Percentiles rank a stretch among this genome's conserved stretches.
These are phyloP conservation scores for Phengaris arion DNA, from an alignment of 2,888 invertebrate genomes.

Conservation along the genomic window DNA sequence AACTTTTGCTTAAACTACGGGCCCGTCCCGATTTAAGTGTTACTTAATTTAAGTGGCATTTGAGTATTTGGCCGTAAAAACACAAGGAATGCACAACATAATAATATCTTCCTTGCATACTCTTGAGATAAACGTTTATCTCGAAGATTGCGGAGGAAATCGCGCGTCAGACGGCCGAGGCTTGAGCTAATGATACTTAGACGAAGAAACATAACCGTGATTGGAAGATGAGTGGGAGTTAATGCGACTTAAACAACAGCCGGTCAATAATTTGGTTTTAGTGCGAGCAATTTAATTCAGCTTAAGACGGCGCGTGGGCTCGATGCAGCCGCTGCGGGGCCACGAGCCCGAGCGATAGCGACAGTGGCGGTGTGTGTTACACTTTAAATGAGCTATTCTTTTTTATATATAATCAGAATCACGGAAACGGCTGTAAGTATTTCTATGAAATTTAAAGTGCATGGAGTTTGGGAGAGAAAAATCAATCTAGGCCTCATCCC, in stretches of 20 bases:
- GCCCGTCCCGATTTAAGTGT: too few species aligned
- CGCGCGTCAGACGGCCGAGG: constrained; percentile 18
- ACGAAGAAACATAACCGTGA: constrained; percentile 33
- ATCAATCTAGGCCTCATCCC: too few species aligned
- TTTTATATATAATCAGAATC: too few species aligned
- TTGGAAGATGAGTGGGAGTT: constrained; percentile 33
- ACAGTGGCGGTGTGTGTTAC: not conserved
- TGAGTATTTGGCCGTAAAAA: not conserved
- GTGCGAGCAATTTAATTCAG: constrained; percentile 74
- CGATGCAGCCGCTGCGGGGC: constrained; percentile 43
- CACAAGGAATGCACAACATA: not conserved
- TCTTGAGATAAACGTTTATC: constrained; percentile 8
- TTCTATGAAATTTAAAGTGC: too few species aligned
- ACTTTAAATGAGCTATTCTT: too few species aligned
- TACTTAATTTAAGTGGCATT: not conserved
- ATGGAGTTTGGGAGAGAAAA: too few species aligned
- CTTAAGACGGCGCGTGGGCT: constrained; percentile 70
- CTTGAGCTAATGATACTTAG: constrained; percentile 33
- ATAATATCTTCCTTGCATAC: not conserved
- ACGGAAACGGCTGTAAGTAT: too few species aligned
- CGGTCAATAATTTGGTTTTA: constrained; percentile 55
- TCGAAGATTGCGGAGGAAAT: constrained; percentile 22
- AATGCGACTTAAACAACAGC: constrained; percentile 48
- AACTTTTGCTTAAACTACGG: not conserved
- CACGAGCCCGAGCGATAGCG: not conserved